phyloP scores from a whole-genome alignment of 1,140 invertebrate species.

The Akabosia matsudoensis region DNA sequence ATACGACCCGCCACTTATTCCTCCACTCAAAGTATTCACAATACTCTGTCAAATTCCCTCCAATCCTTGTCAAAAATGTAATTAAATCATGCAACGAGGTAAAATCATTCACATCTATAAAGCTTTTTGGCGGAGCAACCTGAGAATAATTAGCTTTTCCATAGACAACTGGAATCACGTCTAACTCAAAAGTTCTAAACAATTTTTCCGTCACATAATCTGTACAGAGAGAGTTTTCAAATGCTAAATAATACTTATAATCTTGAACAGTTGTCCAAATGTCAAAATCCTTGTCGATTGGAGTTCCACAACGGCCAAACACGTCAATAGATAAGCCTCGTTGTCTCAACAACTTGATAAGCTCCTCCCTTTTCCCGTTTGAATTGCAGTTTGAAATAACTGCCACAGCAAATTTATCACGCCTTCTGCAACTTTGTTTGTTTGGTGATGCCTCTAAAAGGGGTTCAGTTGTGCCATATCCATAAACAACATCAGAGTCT shows the following conservation, averaged over 20 bases:
- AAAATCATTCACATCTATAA: constrained; percentile 51
- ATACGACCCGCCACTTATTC: constrained; percentile 13
- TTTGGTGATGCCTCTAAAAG: background rate
- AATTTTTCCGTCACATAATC: constrained; percentile 23
- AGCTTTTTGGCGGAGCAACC: constrained; percentile 51
- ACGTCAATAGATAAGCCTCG: background rate
- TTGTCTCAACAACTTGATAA: background rate
- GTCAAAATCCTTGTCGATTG: background rate
- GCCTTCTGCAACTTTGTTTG: background rate
- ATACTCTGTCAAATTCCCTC: constrained; percentile 46
- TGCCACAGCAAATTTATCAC: background rate
- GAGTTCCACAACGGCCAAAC: background rate
- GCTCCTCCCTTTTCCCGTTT: background rate
- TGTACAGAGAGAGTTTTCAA: constrained; percentile 7
- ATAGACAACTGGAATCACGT: constrained; percentile 46
- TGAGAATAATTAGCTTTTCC: constrained; percentile 49
- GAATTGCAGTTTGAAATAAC: background rate
- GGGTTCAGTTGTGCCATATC: constrained; percentile 51
- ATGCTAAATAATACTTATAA: constrained; percentile 16
- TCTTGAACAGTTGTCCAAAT: constrained; percentile 37
- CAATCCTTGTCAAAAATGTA: constrained; percentile 46
- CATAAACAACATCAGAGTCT: constrained; percentile 56
- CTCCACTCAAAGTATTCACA: constrained; percentile 49
- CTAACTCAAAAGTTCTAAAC: constrained; percentile 37
- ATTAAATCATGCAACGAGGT: constrained; percentile 48